phyloP scores from a whole-genome alignment of 2,888 invertebrate genomes.

The Agriopis marginaria region DNA sequence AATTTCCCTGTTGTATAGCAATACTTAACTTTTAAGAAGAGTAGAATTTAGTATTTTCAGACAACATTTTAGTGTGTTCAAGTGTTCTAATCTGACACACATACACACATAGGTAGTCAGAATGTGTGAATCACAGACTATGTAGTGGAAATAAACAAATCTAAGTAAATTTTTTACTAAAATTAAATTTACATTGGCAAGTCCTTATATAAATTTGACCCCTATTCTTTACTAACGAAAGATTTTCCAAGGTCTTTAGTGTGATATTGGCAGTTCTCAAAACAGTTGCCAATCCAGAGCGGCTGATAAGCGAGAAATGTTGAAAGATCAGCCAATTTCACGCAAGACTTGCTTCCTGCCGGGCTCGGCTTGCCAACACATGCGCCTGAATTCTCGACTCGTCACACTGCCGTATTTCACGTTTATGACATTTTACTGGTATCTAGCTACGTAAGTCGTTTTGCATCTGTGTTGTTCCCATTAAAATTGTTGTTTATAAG shows the following conservation, averaged over 20 bases:
- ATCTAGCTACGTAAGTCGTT: not conserved
- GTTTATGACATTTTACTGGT: conserved; percentile 7
- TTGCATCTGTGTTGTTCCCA: not conserved
- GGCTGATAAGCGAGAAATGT: conserved; percentile 12
- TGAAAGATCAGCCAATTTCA: conserved; percentile 33
- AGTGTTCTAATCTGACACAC: too few species aligned
- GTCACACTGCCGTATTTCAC: conserved; percentile 3
- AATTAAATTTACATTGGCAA: not conserved
- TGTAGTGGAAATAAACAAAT: too few species aligned
- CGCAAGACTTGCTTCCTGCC: conserved; percentile 8
- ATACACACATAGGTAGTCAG: too few species aligned
- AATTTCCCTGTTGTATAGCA: too few species aligned
- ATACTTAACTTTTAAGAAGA: too few species aligned
- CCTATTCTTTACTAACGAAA: too few species aligned
- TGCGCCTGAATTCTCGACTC: conserved; percentile 4
- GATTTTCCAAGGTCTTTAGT: not conserved
- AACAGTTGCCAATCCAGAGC: conserved; percentile 1
- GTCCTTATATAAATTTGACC: too few species aligned
- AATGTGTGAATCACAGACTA: too few species aligned
- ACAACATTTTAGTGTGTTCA: too few species aligned
- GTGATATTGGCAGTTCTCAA: conserved; percentile 15
- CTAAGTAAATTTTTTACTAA: not conserved
- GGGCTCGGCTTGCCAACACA: conserved; percentile 6
- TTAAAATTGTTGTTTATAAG: too few species aligned
- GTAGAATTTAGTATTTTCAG: too few species aligned